Base-by-base conservation (phyloP, 2,113 vertebrate species). In the Progne subis region DNA sequence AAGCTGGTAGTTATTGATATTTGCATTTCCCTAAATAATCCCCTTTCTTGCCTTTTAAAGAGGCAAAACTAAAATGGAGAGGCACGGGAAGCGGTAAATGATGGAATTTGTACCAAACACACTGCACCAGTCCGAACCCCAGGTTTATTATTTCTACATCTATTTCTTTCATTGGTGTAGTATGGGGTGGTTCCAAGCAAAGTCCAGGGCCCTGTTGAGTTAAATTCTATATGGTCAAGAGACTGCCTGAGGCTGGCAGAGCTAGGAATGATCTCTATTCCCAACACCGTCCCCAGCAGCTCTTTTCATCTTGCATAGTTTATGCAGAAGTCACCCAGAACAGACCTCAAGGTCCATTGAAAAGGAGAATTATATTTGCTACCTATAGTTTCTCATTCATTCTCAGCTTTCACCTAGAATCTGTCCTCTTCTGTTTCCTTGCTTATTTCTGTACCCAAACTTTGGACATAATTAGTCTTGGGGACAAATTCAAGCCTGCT, bases 231-330 rank as follows among this genome's bases (percentile, higher is more conserved):
- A 34, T 8, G 39, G 14, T 18, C 28, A 75, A 84, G 49, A 34
- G 25, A 47, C 14, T 63, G 24, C 20, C 21, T 75, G 71, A 39
- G 15, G 32, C 78, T 78, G 39, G 15, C 39, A 74, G 34, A 50
- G 13, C 32, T 67, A 16, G 12, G 52, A 75, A 75, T 31, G 28
- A 47, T 6, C 25, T 53, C 9, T 59, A 5, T 55, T 82, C 47
- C 44, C 15, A 55, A 8, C 10, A 21, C 2, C 12, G 18, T 52
- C 7, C 20, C 37, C 24, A 53, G 19, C 25, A 67, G 24, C 25
- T 32, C 2, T 15, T 23, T 86, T 87, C 23, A 16, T 23, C 1
- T 0, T 11, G 9, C 20, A 52, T 5, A 11, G 4, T 78, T 57
- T 7, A 25, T 3, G 26, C 15, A 75, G 28, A 8, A 90, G 3